Evolutionary conservation across 2,888 invertebrate genomes (phyloP).

Genomic region (Troglohyphantes excavatus): DNA sequence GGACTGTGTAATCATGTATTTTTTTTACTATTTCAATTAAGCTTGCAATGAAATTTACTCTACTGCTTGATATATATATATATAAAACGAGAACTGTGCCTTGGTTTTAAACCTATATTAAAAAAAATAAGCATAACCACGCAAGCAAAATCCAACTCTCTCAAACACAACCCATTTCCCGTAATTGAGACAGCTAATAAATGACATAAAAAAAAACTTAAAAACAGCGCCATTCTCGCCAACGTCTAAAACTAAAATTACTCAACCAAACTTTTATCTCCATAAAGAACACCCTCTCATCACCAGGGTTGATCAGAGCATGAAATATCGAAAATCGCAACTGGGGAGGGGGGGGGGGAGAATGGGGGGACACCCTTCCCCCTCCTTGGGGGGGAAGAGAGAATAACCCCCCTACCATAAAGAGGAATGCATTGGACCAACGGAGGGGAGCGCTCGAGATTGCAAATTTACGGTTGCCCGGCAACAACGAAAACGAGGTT

Average conservation of each 20-base stretch:
- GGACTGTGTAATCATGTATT: no score
- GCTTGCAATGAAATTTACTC: no score
- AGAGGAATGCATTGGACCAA: not conserved
- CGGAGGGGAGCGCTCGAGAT: not conserved
- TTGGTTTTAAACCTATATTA: no score
- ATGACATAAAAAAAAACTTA: not conserved
- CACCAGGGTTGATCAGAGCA: constrained; percentile 18
- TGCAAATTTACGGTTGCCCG: constrained; percentile 57
- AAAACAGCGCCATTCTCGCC: not conserved
- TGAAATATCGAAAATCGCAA: constrained; percentile 33
- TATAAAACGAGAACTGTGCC: no score
- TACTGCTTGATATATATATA: no score
- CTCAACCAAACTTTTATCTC: not conserved
- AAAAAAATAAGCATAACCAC: no score
- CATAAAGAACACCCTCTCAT: not conserved
- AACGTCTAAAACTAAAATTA: constrained; percentile 5
- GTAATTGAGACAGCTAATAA: not conserved
- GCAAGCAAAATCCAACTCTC: no score
- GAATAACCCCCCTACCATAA: not conserved
- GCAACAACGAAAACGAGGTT: constrained; percentile 36
- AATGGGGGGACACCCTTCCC: not conserved
- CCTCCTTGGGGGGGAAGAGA: not conserved
- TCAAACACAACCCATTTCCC: no score
- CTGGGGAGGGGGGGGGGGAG: not conserved
- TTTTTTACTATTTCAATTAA: no score